These are phyloP conservation scores for Percina caprodes DNA, from an alignment of 2,113 vertebrate species.

Conservation along the genomic window DNA sequence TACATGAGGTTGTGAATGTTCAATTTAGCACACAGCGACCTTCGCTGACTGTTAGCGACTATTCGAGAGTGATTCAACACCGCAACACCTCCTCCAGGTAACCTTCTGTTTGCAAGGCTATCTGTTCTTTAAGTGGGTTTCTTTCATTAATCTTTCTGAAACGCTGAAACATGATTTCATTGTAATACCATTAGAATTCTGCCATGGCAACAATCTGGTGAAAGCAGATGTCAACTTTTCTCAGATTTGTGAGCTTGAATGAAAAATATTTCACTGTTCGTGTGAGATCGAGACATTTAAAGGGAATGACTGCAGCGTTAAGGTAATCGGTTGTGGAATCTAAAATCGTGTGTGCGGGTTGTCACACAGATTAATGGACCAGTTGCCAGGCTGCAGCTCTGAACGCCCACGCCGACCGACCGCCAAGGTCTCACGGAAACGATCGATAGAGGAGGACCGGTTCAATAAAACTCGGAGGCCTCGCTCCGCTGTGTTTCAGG, in stretches of 20 bases:
- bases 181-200: not conserved
- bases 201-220: not conserved
- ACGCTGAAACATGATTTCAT: not conserved
- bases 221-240: not conserved
- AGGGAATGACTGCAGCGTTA: not conserved
- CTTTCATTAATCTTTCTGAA: not conserved
- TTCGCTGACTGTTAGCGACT: not conserved
- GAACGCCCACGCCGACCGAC: not conserved
- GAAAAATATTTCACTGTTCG: not conserved
- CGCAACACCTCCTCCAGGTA: not conserved
- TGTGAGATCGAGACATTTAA: not conserved
- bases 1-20: not conserved
- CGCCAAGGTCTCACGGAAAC: conserved; percentile 6
- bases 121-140: not conserved
- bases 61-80: not conserved
- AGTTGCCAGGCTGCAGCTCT: conserved; percentile 14
- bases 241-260: not conserved
- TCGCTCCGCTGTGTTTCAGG: conserved; percentile 4
- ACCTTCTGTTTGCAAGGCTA: not conserved
- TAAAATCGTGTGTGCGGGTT: not conserved
- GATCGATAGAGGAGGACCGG: not conserved
- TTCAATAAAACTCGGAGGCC: conserved; percentile 20
- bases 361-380: conserved; percentile 10
- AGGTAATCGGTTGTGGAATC: not conserved
- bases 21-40: not conserved